Base-by-base conservation (phyloP, 2,888 invertebrate genomes). In the Lithophane ornitopus region DNA sequence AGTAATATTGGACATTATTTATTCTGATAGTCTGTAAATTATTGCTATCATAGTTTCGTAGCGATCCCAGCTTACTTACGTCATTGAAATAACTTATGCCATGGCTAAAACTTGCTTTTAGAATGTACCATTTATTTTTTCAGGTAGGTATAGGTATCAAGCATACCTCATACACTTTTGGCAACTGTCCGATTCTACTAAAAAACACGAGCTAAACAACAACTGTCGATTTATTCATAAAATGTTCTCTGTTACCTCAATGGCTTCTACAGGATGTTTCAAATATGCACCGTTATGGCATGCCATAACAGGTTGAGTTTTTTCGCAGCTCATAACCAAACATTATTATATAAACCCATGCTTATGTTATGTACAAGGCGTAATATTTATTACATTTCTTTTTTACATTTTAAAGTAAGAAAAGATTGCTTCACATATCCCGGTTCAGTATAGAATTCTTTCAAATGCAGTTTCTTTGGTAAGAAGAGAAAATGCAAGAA, bases 221-320 rank as follows among this genome's bases (percentile, higher is more conserved):
- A 71, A 26, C 66, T 66, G 66, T 66, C 49, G 28, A 84, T 80
- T 80, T 80, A 71, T 84, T 80, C 49, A 80, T 62, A 84, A 66
- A 80, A 80, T 73, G 74, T 39, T 85, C 63, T 68, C 56, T 63
- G 77, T 70, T 68, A 65, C 70, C 77, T 70, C 54, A 68, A 49
- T 70, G 44, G 49, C 62, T 69, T 84, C 80, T 80, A 80, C 80
- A 65, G 67, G 14, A 34, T 76, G 54, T 85, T 85, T 85, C 68
- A 82, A 85, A 85, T 76, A 85, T 82, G 85, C 76, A 82, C 85
- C 81, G 82, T 82, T 71, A 82, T 61, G 62, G 49, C 70, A 28
- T 54, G 54, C 52, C 82, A 85, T 74, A 85, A 82, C 70, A 44
- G 34, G 84, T 69, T 44, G 61, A 71, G n/a, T 72, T 77, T 65